Percentiles rank a stretch among this genome's conserved stretches.
Evolutionary conservation across 1,140 invertebrate species (phyloP).

Genomic region (Bombus affinis): DNA sequence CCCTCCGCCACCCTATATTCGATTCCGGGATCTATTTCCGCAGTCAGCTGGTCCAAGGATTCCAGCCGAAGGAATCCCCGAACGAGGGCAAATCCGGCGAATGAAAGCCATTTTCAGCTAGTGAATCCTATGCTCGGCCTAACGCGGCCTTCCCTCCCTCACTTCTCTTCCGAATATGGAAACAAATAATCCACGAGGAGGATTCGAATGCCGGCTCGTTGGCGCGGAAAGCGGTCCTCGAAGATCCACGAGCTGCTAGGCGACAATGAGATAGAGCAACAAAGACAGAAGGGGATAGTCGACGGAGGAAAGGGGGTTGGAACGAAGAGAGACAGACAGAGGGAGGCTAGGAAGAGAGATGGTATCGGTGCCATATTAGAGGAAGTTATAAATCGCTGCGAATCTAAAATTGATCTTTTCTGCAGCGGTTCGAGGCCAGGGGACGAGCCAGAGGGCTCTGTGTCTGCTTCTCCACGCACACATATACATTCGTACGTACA

Average conservation of each 20-base stretch:
- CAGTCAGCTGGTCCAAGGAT: constrained; percentile 43
- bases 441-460: constrained; percentile 35
- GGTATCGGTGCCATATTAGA: constrained; percentile 82
- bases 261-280: neutral
- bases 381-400: constrained; percentile 82
- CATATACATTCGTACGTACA: neutral
- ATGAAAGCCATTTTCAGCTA: constrained; percentile 52
- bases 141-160: neutral
- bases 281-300: neutral
- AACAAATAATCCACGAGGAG: constrained; percentile 46
- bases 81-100: constrained; percentile 17
- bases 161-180: constrained; percentile 28
- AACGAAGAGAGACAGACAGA: constrained; percentile 42
- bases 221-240: constrained; percentile 51
- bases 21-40: constrained; percentile 39
- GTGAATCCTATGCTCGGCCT: constrained; percentile 35
- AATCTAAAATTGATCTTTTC: constrained; percentile 84
- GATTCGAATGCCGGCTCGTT: constrained; percentile 58
- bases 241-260: constrained; percentile 49
- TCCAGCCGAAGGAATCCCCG: constrained; percentile 12
- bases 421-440: constrained; percentile 66
- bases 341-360: constrained; percentile 63
- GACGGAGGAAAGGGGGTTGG: too few species aligned
- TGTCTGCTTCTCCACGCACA: constrained; percentile 29
- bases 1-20: neutral